Evolutionary conservation across 2,113 vertebrate genomes (phyloP).

Genomic region (cattle (Bos taurus)): DNA sequence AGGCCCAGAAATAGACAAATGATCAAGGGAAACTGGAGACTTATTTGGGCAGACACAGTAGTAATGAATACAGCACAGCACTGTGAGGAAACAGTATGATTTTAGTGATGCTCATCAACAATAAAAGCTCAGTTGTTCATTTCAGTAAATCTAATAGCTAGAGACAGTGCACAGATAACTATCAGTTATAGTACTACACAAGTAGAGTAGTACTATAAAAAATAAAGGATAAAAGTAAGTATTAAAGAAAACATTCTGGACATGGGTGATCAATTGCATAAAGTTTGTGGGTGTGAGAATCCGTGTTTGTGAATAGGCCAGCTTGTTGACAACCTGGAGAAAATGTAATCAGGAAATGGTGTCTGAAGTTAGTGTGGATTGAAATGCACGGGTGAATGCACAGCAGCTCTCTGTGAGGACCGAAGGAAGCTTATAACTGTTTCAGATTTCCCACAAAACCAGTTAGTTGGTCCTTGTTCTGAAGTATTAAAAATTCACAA

Average conservation of each 20-base stretch:
- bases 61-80: not conserved
- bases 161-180: not conserved
- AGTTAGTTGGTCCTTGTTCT: not conserved
- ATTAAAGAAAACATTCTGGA: not conserved
- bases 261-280: not conserved
- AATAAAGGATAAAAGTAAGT: not conserved
- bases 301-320: not conserved
- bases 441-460: not conserved
- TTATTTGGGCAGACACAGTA: not conserved
- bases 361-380: not conserved
- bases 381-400: not conserved
- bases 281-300: too few relatives aligned
- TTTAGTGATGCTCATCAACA: not conserved
- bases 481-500: not conserved
- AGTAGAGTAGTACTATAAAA: not conserved
- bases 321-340: too few relatives aligned
- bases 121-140: not conserved
- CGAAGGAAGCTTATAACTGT: not conserved
- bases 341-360: too few relatives aligned
- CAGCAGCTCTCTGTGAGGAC: not conserved
- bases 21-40: not conserved
- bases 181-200: not conserved
- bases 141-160: not conserved
- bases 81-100: not conserved
- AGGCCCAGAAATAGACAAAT: not conserved